These are phyloP conservation scores for Epirrita christyi DNA, from an alignment of 2,888 invertebrate genomes.

Conservation along the genomic window DNA sequence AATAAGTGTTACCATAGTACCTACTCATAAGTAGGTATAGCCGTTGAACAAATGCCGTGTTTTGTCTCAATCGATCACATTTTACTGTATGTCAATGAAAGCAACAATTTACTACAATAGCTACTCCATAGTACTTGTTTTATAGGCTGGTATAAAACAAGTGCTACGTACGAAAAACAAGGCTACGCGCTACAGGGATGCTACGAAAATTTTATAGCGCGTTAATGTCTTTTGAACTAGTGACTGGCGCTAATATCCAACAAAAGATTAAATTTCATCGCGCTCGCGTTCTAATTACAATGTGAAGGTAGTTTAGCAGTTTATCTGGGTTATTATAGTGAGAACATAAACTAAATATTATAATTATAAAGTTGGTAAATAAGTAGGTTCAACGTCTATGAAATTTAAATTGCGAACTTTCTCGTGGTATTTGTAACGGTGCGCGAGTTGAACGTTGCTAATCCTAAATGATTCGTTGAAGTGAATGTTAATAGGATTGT, in stretches of 20 bases:
- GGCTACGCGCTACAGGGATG: slow-evolving; percentile 15
- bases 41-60: no score
- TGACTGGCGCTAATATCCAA: slow-evolving; percentile 15
- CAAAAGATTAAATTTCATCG: slow-evolving; percentile 45
- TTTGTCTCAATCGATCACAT: no score
- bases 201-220: slow-evolving; percentile 26
- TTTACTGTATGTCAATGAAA: no score
- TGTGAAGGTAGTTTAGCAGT: slow-evolving; percentile 21
- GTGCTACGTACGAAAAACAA: neutral
- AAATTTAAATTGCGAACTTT: slow-evolving; percentile 12
- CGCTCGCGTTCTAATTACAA: slow-evolving; percentile 14
- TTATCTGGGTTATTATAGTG: slow-evolving; percentile 2
- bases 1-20: neutral
- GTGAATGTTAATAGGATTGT: slow-evolving; percentile 38
- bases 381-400: neutral
- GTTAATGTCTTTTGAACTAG: slow-evolving; percentile 35
- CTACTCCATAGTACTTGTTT: no score
- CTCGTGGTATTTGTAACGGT: slow-evolving; percentile 16
- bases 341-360: neutral
- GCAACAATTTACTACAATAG: no score
- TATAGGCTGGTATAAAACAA: slow-evolving; percentile 9
- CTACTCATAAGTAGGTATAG: no score
- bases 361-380: neutral
- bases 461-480: slow-evolving; percentile 13
- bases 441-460: slow-evolving; percentile 24